A percentile compares a stretch with the other conserved stretches of the same genome.
phyloP scores from a whole-genome alignment of 2,113 vertebrate genomes.

The Hippocampus guttulatus region DNA sequence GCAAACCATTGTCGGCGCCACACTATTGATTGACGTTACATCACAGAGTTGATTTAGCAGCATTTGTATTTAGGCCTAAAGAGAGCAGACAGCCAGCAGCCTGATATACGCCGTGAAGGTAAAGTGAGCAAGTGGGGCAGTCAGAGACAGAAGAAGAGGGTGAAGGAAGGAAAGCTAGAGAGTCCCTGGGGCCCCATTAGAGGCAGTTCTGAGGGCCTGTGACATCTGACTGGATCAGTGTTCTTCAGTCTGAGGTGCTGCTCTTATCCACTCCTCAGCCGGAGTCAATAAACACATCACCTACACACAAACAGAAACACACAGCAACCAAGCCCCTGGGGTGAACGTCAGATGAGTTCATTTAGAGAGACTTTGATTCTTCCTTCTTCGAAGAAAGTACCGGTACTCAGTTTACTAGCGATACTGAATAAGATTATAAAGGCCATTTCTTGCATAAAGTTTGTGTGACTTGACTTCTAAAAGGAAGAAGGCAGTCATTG shows the following conservation, averaged over 20 bases:
- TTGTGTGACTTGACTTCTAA: constrained; percentile 10
- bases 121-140: constrained; percentile 34
- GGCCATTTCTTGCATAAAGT: constrained; percentile 28
- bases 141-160: constrained; percentile 45
- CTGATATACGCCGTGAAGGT: constrained; percentile 26
- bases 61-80: constrained; percentile 20
- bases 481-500: not conserved
- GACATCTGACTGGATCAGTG: constrained; percentile 76
- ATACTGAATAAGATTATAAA: constrained; percentile 45
- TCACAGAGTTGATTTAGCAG: not conserved
- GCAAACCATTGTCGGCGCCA: not conserved
- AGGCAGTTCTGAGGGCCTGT: constrained; percentile 68
- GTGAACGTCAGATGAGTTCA: constrained; percentile 66
- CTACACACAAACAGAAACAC: constrained; percentile 58
- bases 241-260: constrained; percentile 66
- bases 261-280: constrained; percentile 69
- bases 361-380: constrained; percentile 60
- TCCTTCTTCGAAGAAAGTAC: constrained; percentile 49
- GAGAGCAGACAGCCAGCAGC: constrained; percentile 18
- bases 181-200: constrained; percentile 70
- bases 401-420: constrained; percentile 45
- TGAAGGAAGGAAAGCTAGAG: constrained; percentile 51
- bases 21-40: not conserved
- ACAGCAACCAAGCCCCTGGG: constrained; percentile 57
- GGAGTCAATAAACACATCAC: constrained; percentile 74